These are phyloP conservation scores for Pimpla rufipes DNA, from an alignment of 2,888 invertebrate species.

Conservation along the genomic window DNA sequence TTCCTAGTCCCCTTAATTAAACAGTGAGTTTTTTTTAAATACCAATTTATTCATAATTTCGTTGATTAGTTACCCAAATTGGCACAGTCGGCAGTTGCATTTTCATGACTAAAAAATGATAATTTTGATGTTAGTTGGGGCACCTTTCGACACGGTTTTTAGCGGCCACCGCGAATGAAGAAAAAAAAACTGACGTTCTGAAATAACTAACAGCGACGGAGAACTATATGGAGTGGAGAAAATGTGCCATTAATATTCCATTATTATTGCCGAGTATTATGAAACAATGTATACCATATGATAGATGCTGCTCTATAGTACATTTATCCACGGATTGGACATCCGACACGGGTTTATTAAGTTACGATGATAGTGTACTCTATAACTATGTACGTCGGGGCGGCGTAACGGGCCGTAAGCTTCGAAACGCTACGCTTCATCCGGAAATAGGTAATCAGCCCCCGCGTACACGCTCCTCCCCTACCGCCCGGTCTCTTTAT, in stretches of 20 bases:
- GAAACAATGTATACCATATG: slow-evolving; percentile 27
- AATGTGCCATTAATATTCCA: slow-evolving; percentile 61
- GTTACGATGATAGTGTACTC: slow-evolving; percentile 52
- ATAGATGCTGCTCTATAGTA: background rate
- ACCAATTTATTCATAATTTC: too few species aligned
- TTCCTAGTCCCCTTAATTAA: too few species aligned
- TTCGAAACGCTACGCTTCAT: slow-evolving; percentile 65
- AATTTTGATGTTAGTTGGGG: too few species aligned
- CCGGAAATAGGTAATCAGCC: slow-evolving; percentile 69
- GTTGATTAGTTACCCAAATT: too few species aligned
- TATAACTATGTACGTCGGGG: slow-evolving; percentile 37
- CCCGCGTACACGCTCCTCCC: slow-evolving; percentile 30
- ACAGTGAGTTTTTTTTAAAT: too few species aligned
- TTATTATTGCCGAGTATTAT: slow-evolving; percentile 41
- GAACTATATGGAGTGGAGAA: slow-evolving; percentile 50
- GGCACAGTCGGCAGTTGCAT: too few species aligned
- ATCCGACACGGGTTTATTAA: slow-evolving; percentile 59
- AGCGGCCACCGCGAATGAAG: background rate
- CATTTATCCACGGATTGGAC: slow-evolving; percentile 41
- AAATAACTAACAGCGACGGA: slow-evolving; percentile 3
- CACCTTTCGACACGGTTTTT: background rate
- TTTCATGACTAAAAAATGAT: too few species aligned
- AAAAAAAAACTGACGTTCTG: background rate
- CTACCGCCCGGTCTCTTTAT: slow-evolving; percentile 46
- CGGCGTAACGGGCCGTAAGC: slow-evolving; percentile 63